Base-by-base conservation (phyloP, 2,888 invertebrate genomes). In the Idaea biselata region DNA sequence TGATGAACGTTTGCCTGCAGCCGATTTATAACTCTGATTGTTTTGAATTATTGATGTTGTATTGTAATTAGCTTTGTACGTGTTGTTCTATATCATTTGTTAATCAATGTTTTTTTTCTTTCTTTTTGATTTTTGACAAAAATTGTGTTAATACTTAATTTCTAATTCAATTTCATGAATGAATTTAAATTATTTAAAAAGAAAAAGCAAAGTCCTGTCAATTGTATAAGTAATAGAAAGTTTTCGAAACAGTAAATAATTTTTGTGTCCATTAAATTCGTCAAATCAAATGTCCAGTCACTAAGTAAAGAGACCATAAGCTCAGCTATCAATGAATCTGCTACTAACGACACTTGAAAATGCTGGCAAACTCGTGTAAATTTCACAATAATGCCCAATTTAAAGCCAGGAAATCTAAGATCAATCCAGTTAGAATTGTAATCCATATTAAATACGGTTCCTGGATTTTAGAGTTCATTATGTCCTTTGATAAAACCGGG, bases 401-500 rank as follows among this genome's bases (percentile, higher is more conserved):
- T 44, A 44, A 44, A 44, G 44, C 11, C 8, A 44, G 44, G 44
- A 44, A 44, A 44, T 44, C 8, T 44, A 44, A 8, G 14, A 44
- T 44, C 44, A 44, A 11, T 44, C 44, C 44, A 44, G 44, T 14
- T 44, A 44, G 44, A 44, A 44, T 11, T 44, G 44, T 14, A 44
- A 44, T 44, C 44, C 44, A 44, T 44, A 44, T 44, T 44, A 44
- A 44, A 44, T 44, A 44, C 44, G 44, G 44, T 44, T 44, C 44
- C 44, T 44, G 44, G 44, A 14, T 44, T 44, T 44, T 44, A 44
- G 44, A 44, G 14, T 44, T 44, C 44, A 44, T 44, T 61, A 63
- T 64, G 66, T 66, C 66, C 62, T 31, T 63, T 63, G 69, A 71
- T 71, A 71, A 68, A 58, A 63, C 62, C 64, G 62, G 61, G 56